phyloP scores from a whole-genome alignment of 2,888 invertebrate species.

The Cephus pygmeus region DNA sequence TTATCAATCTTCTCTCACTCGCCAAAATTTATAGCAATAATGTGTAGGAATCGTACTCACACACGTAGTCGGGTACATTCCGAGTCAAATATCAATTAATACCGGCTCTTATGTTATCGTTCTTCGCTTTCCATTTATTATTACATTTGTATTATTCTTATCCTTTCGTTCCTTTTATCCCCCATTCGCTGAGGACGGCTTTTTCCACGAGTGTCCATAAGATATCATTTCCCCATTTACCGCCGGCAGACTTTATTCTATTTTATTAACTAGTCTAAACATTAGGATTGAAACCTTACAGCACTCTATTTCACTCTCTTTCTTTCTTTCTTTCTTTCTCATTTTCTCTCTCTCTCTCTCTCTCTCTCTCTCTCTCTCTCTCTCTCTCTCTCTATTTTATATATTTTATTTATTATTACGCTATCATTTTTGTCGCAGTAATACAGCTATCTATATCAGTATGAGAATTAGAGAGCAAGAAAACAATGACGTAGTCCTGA shows the following conservation, averaged over 20 bases:
- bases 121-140: not conserved
- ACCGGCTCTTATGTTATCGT: not conserved
- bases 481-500: not conserved
- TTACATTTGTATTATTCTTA: not conserved
- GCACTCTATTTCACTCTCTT: not conserved
- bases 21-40: constrained; percentile 11
- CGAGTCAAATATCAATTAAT: not conserved
- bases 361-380: not conserved
- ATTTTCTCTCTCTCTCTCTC: not conserved
- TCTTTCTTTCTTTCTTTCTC: not conserved
- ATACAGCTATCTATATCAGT: not conserved
- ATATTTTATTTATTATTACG: not conserved
- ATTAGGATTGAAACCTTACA: not conserved
- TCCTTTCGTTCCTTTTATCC: not conserved
- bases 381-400: not conserved
- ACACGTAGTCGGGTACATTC: not conserved
- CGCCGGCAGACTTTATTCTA: not conserved
- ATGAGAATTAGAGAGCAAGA: not conserved
- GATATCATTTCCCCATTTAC: not conserved
- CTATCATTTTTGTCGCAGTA: not conserved
- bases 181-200: not conserved
- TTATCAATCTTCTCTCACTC: constrained; percentile 3
- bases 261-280: not conserved
- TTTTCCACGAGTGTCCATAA: not conserved
- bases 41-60: not conserved